A percentile compares a stretch with the other conserved stretches of the same genome.
These are phyloP conservation scores for Cynaeus angustus DNA, from an alignment of 2,888 invertebrate species.

Conservation along the genomic window DNA sequence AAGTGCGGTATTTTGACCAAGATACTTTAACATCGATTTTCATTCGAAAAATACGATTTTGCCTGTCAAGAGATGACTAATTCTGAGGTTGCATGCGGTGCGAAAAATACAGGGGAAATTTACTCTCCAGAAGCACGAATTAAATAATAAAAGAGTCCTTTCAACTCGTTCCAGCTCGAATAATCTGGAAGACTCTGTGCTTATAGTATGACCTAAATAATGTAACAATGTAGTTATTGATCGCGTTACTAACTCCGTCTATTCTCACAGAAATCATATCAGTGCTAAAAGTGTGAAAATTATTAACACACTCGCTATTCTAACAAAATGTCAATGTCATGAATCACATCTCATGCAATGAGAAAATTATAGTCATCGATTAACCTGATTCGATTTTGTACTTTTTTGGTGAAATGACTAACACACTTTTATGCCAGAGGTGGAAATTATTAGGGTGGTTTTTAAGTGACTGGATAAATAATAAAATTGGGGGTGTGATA, in stretches of 20 bases:
- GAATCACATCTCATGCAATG: conserved; percentile 2
- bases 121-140: too few relatives aligned
- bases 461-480: background rate
- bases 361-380: conserved; percentile 11
- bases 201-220: conserved; percentile 47
- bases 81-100: background rate
- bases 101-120: background rate
- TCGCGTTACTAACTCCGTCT: conserved; percentile 41
- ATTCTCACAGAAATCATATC: conserved; percentile 18
- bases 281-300: background rate
- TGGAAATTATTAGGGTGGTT: background rate
- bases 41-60: conserved; percentile 4
- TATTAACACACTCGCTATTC: background rate
- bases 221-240: conserved; percentile 49
- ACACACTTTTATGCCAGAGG: background rate
- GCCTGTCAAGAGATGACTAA: background rate
- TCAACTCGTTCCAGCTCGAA: conserved; percentile 6
- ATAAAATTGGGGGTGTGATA: conserved; percentile 3
- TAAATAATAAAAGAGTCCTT: background rate
- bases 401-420: conserved; percentile 5
- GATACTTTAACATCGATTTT: background rate
- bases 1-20: background rate
- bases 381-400: conserved; percentile 5
- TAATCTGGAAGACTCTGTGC: conserved; percentile 25
- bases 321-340: conserved; percentile 17